Evolutionary conservation across 2,113 vertebrate species (phyloP).

Genomic region (Orthonyx spaldingii): DNA sequence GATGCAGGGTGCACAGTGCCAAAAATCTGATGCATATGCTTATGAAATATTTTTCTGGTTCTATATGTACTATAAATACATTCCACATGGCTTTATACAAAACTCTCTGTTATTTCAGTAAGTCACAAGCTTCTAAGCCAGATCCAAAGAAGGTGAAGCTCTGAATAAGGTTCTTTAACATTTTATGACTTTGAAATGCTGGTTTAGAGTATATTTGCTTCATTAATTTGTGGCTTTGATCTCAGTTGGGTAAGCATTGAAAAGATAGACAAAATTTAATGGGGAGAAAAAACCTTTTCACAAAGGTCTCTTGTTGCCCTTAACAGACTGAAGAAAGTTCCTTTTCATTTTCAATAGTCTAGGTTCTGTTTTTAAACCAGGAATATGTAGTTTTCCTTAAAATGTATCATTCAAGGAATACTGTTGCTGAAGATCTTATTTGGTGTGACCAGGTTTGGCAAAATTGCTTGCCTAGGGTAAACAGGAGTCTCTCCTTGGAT

Average conservation of each 20-base stretch:
- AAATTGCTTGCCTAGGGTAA: not conserved
- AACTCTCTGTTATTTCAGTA: conserved; percentile 47
- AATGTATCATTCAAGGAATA: not conserved
- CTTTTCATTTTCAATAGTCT: not conserved
- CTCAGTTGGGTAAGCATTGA: not conserved
- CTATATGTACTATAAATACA: conserved; percentile 46
- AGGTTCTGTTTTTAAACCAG: not conserved
- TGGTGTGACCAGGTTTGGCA: not conserved
- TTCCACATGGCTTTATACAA: conserved; percentile 51
- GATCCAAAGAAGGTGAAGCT: conserved; percentile 41
- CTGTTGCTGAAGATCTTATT: not conserved
- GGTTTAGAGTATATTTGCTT: conserved; percentile 5
- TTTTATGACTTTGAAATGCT: conserved; percentile 31
- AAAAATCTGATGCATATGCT: conserved; percentile 49
- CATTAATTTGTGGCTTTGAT: conserved; percentile 37
- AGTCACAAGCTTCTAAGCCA: conserved; percentile 41
- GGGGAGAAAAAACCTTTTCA: not conserved
- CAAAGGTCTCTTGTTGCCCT: not conserved
- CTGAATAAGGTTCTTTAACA: conserved; percentile 34
- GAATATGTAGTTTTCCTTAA: not conserved
- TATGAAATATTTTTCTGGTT: conserved; percentile 42
- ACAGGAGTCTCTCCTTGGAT: not conserved
- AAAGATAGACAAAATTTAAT: not conserved
- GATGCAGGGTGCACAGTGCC: not conserved
- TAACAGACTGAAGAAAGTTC: not conserved